These are phyloP conservation scores for Polyodon spathula DNA, from an alignment of 2,113 vertebrate species.

Conservation along the genomic window DNA sequence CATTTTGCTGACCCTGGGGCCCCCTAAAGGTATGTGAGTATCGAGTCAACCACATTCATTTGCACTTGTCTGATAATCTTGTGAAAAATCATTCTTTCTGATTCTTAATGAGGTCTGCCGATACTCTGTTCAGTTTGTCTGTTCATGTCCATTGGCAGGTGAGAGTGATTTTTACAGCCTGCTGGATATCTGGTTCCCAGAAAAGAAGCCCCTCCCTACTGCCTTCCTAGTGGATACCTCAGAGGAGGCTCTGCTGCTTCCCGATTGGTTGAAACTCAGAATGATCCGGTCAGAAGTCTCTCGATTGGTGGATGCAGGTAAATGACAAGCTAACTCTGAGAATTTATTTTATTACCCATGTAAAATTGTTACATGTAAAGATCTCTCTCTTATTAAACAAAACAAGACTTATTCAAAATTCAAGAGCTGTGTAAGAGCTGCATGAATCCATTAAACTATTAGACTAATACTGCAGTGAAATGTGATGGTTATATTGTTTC, in stretches of 20 bases:
- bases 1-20: constrained; percentile 87
- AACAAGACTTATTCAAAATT: too few relatives aligned
- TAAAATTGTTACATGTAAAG: background rate
- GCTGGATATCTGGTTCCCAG: constrained; percentile 92
- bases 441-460: too few relatives aligned
- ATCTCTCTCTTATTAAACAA: too few relatives aligned
- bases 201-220: constrained; percentile 89
- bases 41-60: too few relatives aligned
- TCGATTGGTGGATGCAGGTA: constrained; percentile 87
- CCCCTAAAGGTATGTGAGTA: constrained; percentile 67
- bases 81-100: too few relatives aligned
- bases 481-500: background rate
- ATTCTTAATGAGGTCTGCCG: too few relatives aligned
- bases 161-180: constrained; percentile 78
- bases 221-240: constrained; percentile 96
- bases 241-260: constrained; percentile 86
- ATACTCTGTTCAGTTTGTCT: background rate
- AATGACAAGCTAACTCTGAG: background rate
- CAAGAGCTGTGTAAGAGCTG: too few relatives aligned
- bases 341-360: background rate
- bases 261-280: constrained; percentile 90
- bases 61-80: too few relatives aligned
- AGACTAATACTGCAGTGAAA: too few relatives aligned
- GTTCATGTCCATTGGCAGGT: constrained; percentile 34
- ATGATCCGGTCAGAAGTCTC: constrained; percentile 96